These are phyloP conservation scores for Scaeva pyrastri DNA, from an alignment of 2,888 invertebrate genomes.

Conservation along the genomic window DNA sequence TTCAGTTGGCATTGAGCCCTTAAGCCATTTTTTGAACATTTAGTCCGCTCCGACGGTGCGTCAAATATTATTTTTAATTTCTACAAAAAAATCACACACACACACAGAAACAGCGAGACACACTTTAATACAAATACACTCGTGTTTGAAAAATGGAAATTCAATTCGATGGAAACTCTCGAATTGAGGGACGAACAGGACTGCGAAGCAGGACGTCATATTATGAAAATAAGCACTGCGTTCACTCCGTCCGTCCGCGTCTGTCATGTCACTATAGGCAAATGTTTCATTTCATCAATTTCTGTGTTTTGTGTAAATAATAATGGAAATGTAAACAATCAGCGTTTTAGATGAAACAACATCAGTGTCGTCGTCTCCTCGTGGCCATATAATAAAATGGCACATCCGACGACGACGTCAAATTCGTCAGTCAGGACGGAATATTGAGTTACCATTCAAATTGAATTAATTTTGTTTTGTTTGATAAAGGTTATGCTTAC, in stretches of 20 bases:
- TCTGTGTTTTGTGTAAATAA: conserved; percentile 71
- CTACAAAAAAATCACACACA: conserved; percentile 24
- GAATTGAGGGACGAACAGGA: background rate
- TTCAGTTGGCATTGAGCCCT: conserved; percentile 69
- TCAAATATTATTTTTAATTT: conserved; percentile 76
- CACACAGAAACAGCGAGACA: conserved; percentile 30
- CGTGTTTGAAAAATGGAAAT: conserved; percentile 53
- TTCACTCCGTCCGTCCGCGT: too few relatives aligned
- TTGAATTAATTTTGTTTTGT: conserved; percentile 76
- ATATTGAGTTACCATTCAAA: conserved; percentile 75
- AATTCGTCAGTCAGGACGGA: background rate
- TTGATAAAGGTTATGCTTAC: conserved; percentile 68
- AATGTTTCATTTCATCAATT: conserved; percentile 74
- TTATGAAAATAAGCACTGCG: conserved; percentile 20
- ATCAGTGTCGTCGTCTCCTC: background rate
- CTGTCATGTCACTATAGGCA: too few relatives aligned
- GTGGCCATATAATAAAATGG: conserved; percentile 54
- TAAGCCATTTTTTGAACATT: conserved; percentile 61
- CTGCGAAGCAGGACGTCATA: background rate
- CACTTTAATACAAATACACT: conserved; percentile 36
- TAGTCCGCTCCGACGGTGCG: conserved; percentile 60
- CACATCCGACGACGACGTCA: conserved; percentile 41
- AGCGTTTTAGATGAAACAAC: conserved; percentile 19
- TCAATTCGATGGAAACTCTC: conserved; percentile 47
- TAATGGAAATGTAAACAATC: conserved; percentile 73